Base-by-base conservation (phyloP, 2,888 invertebrate species). In the Eulithis testata region DNA sequence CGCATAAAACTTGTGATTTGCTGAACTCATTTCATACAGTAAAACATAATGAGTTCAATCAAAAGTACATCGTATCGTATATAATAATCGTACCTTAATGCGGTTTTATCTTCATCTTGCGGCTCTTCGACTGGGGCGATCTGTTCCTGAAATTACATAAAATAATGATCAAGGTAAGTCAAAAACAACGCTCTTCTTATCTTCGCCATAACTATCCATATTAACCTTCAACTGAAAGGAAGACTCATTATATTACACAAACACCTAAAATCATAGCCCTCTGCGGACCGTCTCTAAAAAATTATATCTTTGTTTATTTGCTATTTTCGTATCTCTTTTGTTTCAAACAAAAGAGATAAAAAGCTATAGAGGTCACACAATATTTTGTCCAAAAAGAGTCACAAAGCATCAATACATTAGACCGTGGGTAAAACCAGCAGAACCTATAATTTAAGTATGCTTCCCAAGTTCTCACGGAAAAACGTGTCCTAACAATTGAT, bases 51-150 rank as follows among this genome's bases (percentile, higher is more conserved):
- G 56, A 45, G 60, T 65, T 58, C 66, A 65, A 58, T 58, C 37
- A 8, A 21, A 45, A n/a, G 4, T 31, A 31, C 5, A 31, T 31
- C 31, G 50, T 47, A 31, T 31, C 31, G 50, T 47, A 62, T 21
- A 21, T 21, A 21, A 2, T 21, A 57, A 66, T 70, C 47, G 71
- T 82, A 87, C 89, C 87, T 86, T 66, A 77, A 65, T 55, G 73
- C 69, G 65, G 65, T 70, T 65, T 87, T 87, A 37, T 90, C 89
- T 12, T 91, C 91, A 4, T 91, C 91, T 65, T 89, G 89, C 0
- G 80, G 77, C 67, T 92, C 92, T 70, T 90, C 87, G 0, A 92
- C 92, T 1, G 92, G 92, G 4, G 91, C 87, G 0, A 85, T 88
- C 80, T 85, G 88, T 72, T 91, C 89, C 91, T 91, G 85, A 45